Evolutionary conservation across 2,797 vertebrate genomes (phyloP).

Genomic region (Anomalospiza imberbis): DNA sequence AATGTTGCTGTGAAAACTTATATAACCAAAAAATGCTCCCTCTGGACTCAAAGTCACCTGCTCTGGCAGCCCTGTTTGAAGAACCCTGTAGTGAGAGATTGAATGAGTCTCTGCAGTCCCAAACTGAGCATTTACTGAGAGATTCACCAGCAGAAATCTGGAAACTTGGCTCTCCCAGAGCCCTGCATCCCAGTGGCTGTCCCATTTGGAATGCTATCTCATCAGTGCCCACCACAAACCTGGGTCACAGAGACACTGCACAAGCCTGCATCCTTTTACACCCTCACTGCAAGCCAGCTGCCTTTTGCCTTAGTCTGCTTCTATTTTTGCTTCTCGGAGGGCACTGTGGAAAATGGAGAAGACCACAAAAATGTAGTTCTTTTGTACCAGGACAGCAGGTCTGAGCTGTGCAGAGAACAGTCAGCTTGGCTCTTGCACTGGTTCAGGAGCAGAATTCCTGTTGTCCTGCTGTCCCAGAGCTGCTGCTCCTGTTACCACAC

Average conservation of each 20-base stretch:
- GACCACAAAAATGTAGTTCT: not conserved
- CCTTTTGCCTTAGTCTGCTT: not conserved
- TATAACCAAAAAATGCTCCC: not conserved
- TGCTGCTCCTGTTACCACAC: not conserved
- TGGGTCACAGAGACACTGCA: not conserved
- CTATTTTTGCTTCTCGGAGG: not conserved
- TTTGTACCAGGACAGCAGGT: not conserved
- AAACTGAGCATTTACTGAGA: not conserved
- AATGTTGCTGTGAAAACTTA: not conserved
- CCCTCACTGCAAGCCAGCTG: not conserved
- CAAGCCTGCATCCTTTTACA: not conserved
- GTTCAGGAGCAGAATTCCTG: not conserved
- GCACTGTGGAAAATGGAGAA: not conserved
- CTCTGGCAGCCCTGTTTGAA: not conserved
- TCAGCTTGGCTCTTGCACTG: not conserved
- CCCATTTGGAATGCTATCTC: not conserved
- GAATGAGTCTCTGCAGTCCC: not conserved
- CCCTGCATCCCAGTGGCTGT: not conserved
- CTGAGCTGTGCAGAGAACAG: not conserved
- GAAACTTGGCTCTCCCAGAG: not conserved
- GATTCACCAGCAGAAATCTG: not conserved
- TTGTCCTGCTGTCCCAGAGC: not conserved
- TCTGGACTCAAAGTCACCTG: not conserved
- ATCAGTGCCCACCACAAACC: not conserved
- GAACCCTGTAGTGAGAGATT: not conserved